Evolutionary conservation across 2,797 vertebrate species (phyloP).

Genomic region (Antennarius maculatus): DNA sequence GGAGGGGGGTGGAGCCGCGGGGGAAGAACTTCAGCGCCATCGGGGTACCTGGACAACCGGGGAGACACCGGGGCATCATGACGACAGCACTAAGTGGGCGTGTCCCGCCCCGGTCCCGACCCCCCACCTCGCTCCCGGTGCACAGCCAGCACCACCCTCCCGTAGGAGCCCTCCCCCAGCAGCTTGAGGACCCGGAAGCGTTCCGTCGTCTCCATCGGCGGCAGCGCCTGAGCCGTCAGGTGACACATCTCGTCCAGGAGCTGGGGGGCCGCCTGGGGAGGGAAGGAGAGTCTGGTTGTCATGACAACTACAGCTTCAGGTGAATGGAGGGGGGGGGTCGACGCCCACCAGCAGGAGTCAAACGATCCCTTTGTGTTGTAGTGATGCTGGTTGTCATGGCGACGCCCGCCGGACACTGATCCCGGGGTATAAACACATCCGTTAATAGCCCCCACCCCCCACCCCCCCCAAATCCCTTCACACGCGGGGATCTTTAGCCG

Average conservation of each 20-base stretch:
- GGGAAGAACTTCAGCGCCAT: slow-evolving; percentile 93
- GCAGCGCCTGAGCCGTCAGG: slow-evolving; percentile 88
- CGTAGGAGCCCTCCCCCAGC: slow-evolving; percentile 92
- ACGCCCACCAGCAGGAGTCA: no score
- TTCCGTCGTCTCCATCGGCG: slow-evolving; percentile 82
- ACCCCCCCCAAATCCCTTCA: slow-evolving; percentile 28
- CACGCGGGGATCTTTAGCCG: slow-evolving; percentile 30
- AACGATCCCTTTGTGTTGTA: no score
- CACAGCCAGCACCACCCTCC: slow-evolving; percentile 87
- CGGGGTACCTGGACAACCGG: slow-evolving; percentile 80
- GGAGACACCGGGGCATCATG: rapidly evolving
- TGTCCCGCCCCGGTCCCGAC: no score
- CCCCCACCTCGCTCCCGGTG: slow-evolving; percentile 86
- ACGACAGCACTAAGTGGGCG: no score
- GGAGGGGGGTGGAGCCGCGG: slow-evolving; percentile 85
- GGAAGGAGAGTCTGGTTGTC: no score
- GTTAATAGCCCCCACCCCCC: slow-evolving; percentile 58
- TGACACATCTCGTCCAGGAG: slow-evolving; percentile 87
- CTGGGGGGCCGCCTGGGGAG: slow-evolving; percentile 65
- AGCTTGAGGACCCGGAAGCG: slow-evolving; percentile 88
- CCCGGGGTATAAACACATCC: slow-evolving; percentile 60
- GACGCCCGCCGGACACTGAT: slow-evolving; percentile 22
- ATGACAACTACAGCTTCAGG: no score
- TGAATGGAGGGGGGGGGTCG: no score
- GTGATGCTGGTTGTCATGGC: slow-evolving; percentile 39